A percentile compares a stretch with the other conserved stretches of the same genome.
Evolutionary conservation across 2,888 invertebrate genomes (phyloP).

Genomic region (Chymomyza caudatula): DNA sequence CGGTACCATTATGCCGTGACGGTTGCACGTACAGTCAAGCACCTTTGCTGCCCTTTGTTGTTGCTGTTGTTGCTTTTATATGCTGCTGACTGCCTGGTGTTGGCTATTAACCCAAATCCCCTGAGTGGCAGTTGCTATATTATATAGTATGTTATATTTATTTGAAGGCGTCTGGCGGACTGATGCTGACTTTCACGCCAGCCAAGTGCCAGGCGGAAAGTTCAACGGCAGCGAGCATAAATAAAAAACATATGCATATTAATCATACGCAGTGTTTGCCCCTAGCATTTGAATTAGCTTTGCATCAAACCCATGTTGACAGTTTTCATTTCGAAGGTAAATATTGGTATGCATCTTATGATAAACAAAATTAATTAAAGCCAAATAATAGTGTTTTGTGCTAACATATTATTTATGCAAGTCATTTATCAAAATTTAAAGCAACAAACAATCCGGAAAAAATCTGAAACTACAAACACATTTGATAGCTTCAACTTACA

Average conservation of each 20-base stretch:
- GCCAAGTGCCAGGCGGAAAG: slow-evolving; percentile 51
- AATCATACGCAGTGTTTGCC: slow-evolving; percentile 57
- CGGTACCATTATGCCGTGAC: slow-evolving; percentile 58
- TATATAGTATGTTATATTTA: slow-evolving; percentile 18
- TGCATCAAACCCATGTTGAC: background rate
- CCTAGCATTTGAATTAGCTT: slow-evolving; percentile 60
- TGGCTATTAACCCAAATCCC: slow-evolving; percentile 75
- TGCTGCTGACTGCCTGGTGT: slow-evolving; percentile 20
- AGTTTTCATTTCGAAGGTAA: background rate
- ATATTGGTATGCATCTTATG: background rate
- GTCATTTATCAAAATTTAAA: background rate
- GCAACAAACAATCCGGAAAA: background rate
- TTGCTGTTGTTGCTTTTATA: slow-evolving; percentile 26
- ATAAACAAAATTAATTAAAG: background rate
- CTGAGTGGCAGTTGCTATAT: slow-evolving; percentile 56
- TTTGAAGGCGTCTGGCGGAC: slow-evolving; percentile 39
- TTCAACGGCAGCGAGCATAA: slow-evolving; percentile 57
- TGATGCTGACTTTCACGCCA: background rate
- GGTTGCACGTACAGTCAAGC: slow-evolving; percentile 57
- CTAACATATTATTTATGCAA: background rate
- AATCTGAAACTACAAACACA: background rate
- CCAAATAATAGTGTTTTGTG: background rate
- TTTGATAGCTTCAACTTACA: background rate
- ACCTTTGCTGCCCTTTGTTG: slow-evolving; percentile 47
- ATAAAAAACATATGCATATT: slow-evolving; percentile 54